Percentiles rank a stretch among this genome's conserved stretches.
Evolutionary conservation across 2,888 invertebrate genomes (phyloP).

Genomic region (Melinopterus prodromus): DNA sequence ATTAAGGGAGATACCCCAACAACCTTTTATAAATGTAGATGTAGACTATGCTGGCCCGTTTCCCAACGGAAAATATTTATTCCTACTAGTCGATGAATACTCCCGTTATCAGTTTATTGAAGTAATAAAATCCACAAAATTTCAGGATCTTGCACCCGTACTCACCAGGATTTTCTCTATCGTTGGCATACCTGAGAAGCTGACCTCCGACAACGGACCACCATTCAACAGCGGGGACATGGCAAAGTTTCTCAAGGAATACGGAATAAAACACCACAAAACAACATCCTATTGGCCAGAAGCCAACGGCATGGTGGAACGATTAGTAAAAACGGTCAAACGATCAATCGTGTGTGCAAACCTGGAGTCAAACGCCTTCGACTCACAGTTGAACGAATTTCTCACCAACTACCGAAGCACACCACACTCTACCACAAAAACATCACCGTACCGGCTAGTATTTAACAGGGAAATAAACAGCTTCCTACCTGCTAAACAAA

Average conservation of each 20-base stretch:
- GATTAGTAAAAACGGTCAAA: conserved; percentile 33
- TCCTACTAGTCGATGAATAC: conserved; percentile 18
- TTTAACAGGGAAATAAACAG: too few relatives aligned
- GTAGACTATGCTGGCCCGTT: conserved; percentile 21
- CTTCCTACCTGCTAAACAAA: too few relatives aligned
- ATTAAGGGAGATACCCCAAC: not conserved
- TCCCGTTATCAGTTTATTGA: conserved; percentile 13
- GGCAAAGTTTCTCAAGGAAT: too few relatives aligned
- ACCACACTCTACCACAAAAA: too few relatives aligned
- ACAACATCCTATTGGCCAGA: too few relatives aligned
- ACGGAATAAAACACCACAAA: too few relatives aligned
- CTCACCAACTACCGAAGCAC: conserved; percentile 19
- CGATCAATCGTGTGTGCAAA: conserved; percentile 9
- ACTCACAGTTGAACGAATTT: conserved; percentile 5
- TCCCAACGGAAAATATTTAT: conserved; percentile 23
- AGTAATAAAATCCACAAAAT: not conserved
- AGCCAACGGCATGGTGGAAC: conserved; percentile 40
- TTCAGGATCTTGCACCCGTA: conserved; percentile 16
- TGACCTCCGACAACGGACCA: conserved; percentile 25
- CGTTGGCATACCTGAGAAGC: conserved; percentile 21
- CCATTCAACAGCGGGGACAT: too few relatives aligned
- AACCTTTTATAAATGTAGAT: conserved; percentile 10
- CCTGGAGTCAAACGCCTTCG: not conserved
- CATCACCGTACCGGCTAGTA: too few relatives aligned
- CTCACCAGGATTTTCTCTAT: too few relatives aligned